Evolutionary conservation across 2,113 vertebrate species (phyloP).

Genomic region (Sciurus niger): DNA sequence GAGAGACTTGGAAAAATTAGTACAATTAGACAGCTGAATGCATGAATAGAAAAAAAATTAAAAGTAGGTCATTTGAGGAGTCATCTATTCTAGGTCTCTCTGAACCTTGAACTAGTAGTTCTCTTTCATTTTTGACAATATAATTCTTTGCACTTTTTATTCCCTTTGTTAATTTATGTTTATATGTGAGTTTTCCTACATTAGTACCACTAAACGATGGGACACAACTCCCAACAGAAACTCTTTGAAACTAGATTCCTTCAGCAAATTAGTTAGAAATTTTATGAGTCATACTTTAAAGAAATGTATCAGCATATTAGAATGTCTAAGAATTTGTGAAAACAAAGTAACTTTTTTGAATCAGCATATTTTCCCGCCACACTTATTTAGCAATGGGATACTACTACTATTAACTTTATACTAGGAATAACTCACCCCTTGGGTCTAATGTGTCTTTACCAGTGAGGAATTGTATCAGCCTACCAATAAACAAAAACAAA

Average conservation of each 20-base stretch:
- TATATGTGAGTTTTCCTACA: background rate
- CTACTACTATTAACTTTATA: background rate
- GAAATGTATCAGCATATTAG: background rate
- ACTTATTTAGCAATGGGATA: background rate
- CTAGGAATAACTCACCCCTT: background rate
- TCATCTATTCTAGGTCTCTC: background rate
- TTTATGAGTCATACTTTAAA: background rate
- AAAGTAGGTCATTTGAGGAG: background rate
- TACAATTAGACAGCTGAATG: background rate
- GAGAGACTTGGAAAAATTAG: background rate
- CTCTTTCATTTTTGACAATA: background rate
- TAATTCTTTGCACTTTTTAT: background rate
- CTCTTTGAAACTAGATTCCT: background rate
- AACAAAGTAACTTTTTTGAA: background rate
- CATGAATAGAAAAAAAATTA: background rate
- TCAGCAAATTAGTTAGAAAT: background rate
- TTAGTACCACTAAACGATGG: background rate
- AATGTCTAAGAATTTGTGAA: background rate
- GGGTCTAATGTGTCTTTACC: background rate
- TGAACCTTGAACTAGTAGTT: background rate
- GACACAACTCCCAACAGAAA: background rate
- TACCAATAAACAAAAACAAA: background rate
- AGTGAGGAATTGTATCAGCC: background rate
- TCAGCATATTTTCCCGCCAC: background rate
- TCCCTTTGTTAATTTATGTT: background rate